Percentiles rank a stretch among this genome's conserved stretches.
These are phyloP conservation scores for Mormyrus hasselquistii DNA, from an alignment of 2,797 vertebrate species.

Conservation along the genomic window DNA sequence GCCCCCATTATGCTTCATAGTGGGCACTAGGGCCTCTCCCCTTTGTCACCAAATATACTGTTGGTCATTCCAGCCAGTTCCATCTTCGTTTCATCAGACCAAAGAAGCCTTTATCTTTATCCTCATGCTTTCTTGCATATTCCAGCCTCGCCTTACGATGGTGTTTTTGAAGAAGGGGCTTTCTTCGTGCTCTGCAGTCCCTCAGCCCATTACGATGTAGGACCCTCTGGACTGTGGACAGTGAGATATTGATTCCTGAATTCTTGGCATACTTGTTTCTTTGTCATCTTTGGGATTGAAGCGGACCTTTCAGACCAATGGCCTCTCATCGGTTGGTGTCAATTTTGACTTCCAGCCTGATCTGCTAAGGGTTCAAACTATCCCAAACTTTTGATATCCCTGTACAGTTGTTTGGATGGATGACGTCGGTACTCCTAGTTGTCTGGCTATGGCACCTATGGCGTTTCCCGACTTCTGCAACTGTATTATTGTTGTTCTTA, in stretches of 20 bases:
- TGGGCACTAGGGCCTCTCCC: not conserved
- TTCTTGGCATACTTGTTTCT: too few relatives aligned
- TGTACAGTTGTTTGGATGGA: not conserved
- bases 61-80: not conserved
- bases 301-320: too few relatives aligned
- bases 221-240: not conserved
- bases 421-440: not conserved
- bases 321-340: not conserved
- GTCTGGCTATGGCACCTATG: too few relatives aligned
- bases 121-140: not conserved
- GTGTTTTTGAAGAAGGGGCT: not conserved
- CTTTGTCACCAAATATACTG: not conserved
- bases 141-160: not conserved
- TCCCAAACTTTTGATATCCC: not conserved
- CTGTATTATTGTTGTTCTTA: not conserved
- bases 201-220: not conserved
- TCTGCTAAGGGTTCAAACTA: not conserved
- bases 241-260: not conserved
- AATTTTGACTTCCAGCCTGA: not conserved
- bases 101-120: not conserved
- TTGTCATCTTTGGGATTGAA: too few relatives aligned
- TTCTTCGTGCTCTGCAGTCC: not conserved
- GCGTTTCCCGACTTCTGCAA: not conserved
- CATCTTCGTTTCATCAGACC: not conserved
- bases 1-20: not conserved